Base-by-base conservation (phyloP, 2,797 vertebrate species). In the Sebastolobus alascanus region DNA sequence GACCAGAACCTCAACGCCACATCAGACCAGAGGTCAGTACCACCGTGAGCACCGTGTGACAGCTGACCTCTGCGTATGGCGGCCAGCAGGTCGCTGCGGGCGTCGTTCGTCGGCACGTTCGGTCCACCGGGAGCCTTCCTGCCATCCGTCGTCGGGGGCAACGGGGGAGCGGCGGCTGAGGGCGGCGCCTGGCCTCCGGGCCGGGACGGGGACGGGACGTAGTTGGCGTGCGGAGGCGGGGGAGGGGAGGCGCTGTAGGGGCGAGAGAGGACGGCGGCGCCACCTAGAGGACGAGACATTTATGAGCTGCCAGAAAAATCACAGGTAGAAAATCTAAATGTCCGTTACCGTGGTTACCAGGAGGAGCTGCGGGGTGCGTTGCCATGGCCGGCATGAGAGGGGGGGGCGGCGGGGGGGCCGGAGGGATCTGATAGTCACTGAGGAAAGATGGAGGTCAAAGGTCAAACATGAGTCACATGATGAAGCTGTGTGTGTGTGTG, bases 31-130 rank as follows among this genome's bases (percentile, higher is more conserved):
- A 20, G 9, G 12, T 31, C 35, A 7, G 25, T 18, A 58, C 25
- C 3, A 14, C 27, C 38, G 12, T 40, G 12, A 27, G 14, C 25
- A 27, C 55, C 5, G 55, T 58, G 6, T 14, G 25, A 58, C 25
- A 4, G 40, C 69, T 79, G 16, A 97, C 97, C 97, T 94, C 97
- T 95, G 43, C 97, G 96, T 67, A 97, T 97, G 68, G 97, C 97
- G 0, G 97, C 96, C 56, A 97, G 94, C 64, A 97, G 93, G 90
- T 97, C 97, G 7, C 97, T 97, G 66, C 97, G 95, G 54, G 97
- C 97, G 0, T 97, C 96, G 37, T 96, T 97, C 90, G 97, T 95
- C 9, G 96, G 95, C 31, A 96, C 75, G 60, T 93, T 95, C 0
- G 91, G 88, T 83, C 95, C 97, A 5, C 95, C 88, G 0, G 94